These are phyloP conservation scores for Ernsta delagoae DNA, from an alignment of 2,888 invertebrate species.

Conservation along the genomic window DNA sequence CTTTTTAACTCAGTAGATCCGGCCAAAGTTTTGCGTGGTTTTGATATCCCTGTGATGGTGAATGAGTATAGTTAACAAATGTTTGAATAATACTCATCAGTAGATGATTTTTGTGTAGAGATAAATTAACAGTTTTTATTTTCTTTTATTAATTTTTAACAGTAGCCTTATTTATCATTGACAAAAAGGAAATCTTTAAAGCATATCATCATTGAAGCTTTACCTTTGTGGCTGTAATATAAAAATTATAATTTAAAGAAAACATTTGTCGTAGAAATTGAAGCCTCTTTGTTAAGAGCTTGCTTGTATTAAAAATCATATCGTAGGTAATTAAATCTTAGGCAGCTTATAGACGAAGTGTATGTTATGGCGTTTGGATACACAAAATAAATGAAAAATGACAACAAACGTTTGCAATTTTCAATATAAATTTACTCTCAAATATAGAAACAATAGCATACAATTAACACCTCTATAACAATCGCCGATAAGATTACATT, in stretches of 20 bases:
- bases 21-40: constrained; percentile 19
- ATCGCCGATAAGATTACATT: constrained; percentile 9
- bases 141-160: background rate
- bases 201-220: constrained; percentile 30
- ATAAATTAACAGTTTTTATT: background rate
- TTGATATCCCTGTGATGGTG: constrained; percentile 18
- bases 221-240: constrained; percentile 22
- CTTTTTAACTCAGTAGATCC: constrained; percentile 26
- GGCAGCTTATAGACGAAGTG: background rate
- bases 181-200: constrained; percentile 1
- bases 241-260: background rate
- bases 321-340: constrained; percentile 9
- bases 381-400: background rate
- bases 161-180: constrained; percentile 18
- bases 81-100: background rate
- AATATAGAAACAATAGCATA: too few species aligned
- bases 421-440: background rate
- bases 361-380: background rate
- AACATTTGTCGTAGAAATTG: constrained; percentile 28
- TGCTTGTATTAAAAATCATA: constrained; percentile 27
- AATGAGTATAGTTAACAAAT: background rate
- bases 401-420: background rate
- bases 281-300: constrained; percentile 16
- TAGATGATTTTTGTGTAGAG: background rate
- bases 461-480: too few species aligned